Evolutionary conservation across 1,140 invertebrate species (phyloP), one percentile per base, ranked within the genome.

Genomic region (Procambarus virginalis): DNA sequence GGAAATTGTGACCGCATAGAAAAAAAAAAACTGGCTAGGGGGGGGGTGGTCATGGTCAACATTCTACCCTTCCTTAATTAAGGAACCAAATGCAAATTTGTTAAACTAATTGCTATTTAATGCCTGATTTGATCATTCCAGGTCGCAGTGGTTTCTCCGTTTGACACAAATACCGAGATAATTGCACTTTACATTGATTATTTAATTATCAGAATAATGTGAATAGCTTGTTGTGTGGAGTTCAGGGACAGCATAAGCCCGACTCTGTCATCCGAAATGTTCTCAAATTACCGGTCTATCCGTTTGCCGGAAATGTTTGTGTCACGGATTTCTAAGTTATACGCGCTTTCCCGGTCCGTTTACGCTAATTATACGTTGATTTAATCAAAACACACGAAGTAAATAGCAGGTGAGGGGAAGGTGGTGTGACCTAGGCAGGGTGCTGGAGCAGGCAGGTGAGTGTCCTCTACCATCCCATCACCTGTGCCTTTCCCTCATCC

Each of bases 1-100:
- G 81, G 82, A 89, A 89, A 89, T 79, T 89, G 88, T 89, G 82
- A 84, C 82, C 88, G 73, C 81, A 84, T 83, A 49, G 45, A 64
- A 78, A 78, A 78, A 87, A 86, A 34, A n/a, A n/a, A n/a, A n/a
- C n/a, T n/a, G n/a, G n/a, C n/a, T n/a, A n/a, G n/a, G n/a, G n/a
- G n/a, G n/a, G n/a, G n/a, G n/a, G n/a, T n/a, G n/a, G n/a, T n/a
- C n/a, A n/a, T n/a, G n/a, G n/a, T n/a, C n/a, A n/a, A n/a, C n/a
- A n/a, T n/a, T n/a, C n/a, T n/a, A n/a, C 64, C 82, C 64, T 48
- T 17, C 22, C 12, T 34, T 87, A 87, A 87, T 87, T 80, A 87
- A 48, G 77, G 78, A 73, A 80, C 78, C 22, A 79, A 87, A 45
- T 75, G 60, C 77, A 75, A 81, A 81, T 87, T 73, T 68, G 86